Evolutionary conservation across 2,797 vertebrate genomes (phyloP).

Genomic region (Acomys russatus): DNA sequence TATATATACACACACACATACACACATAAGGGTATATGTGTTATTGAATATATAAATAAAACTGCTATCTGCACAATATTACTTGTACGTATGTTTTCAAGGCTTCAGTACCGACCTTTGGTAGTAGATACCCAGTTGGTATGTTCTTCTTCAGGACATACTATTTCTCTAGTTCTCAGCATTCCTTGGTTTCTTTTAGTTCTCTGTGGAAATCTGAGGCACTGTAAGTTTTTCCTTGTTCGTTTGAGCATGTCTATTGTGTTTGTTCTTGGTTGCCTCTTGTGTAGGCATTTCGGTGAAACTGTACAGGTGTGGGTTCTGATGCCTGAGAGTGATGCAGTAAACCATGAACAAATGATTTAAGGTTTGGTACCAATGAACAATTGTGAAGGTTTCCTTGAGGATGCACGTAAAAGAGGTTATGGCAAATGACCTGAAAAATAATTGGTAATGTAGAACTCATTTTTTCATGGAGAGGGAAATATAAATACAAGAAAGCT

Average conservation of each 20-base stretch:
- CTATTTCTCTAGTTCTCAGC: neutral
- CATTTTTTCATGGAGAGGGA: neutral
- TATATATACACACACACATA: neutral
- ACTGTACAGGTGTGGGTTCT: neutral
- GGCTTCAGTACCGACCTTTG: neutral
- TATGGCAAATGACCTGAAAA: neutral
- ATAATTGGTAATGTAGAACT: conserved; percentile 37
- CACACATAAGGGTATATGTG: neutral
- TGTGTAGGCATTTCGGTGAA: too few species aligned
- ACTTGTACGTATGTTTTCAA: neutral
- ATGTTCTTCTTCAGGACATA: neutral
- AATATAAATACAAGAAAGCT: conserved; percentile 6
- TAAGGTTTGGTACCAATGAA: neutral
- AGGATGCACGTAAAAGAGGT: neutral
- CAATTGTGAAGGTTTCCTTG: neutral
- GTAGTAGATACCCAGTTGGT: neutral
- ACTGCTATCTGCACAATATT: neutral
- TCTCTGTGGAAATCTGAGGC: neutral
- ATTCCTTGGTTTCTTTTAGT: neutral
- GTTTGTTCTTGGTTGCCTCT: neutral
- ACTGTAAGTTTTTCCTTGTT: neutral
- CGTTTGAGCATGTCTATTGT: neutral
- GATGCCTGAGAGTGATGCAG: neutral
- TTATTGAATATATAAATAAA: neutral
- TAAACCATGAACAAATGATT: neutral